These are phyloP conservation scores for Blennius ocellaris DNA, from an alignment of 2,113 vertebrate genomes.

Conservation along the genomic window DNA sequence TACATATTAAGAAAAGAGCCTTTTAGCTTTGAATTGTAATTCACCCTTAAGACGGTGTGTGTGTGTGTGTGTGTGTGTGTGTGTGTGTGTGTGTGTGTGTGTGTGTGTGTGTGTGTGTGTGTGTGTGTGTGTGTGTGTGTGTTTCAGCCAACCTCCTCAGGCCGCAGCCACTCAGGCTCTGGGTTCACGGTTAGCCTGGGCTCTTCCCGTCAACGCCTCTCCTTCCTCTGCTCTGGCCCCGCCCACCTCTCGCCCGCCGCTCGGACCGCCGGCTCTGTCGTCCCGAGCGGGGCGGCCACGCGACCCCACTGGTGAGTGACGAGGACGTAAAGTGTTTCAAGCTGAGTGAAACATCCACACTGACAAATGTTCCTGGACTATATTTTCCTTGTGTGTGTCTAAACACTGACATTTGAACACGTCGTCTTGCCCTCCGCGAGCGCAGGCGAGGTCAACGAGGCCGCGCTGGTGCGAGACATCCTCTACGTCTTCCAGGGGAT, in stretches of 20 bases:
- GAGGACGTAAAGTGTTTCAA: not conserved
- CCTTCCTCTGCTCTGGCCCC: conserved; percentile 84
- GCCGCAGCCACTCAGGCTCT: conserved; percentile 83
- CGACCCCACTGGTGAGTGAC: conserved; percentile 84
- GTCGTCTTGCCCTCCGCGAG: conserved; percentile 5
- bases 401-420: too few species aligned
- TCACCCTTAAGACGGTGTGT: not conserved
- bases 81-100: too few species aligned
- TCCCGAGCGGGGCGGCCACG: conserved; percentile 78
- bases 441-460: conserved; percentile 89
- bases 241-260: conserved; percentile 83
- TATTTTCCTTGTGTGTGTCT: too few species aligned
- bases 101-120: too few species aligned
- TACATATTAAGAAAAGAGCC: not conserved
- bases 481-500: conserved; percentile 99
- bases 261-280: conserved; percentile 77
- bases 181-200: conserved; percentile 92
- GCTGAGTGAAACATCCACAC: too few species aligned
- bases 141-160: conserved; percentile 84
- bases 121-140: not conserved
- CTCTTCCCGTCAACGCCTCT: conserved; percentile 84
- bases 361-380: too few species aligned
- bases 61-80: conserved; percentile 1
- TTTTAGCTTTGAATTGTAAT: not conserved
- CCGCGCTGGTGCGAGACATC: conserved; percentile 93